A percentile compares a stretch with the other conserved stretches of the same genome.
Conservation (phyloP, 2,113 vertebrate species). For the Prolemur simus region DNA sequence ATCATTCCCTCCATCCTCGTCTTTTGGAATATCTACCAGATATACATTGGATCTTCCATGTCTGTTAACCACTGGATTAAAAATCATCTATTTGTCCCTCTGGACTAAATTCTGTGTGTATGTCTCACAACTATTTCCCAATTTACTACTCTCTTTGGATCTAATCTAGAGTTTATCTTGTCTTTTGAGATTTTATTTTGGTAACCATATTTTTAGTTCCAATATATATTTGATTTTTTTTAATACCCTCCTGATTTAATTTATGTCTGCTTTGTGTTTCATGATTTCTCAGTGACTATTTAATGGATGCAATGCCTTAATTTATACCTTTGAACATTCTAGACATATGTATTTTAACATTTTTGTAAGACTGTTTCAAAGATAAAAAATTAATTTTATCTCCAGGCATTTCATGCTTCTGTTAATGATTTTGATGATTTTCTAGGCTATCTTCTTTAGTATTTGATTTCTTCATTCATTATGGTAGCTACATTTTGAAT, state of each 20-base stretch:
- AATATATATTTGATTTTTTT: background rate
- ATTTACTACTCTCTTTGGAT: background rate
- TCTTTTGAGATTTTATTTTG: slow-evolving; percentile 41
- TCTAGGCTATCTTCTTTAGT: background rate
- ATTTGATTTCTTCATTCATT: background rate
- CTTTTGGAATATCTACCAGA: background rate
- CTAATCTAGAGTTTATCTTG: background rate
- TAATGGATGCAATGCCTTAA: background rate
- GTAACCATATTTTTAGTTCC: background rate
- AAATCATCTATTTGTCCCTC: background rate
- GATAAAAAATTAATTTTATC: background rate
- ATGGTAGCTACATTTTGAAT: background rate
- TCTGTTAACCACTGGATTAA: background rate
- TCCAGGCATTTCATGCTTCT: background rate
- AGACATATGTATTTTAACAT: background rate
- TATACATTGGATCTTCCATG: background rate
- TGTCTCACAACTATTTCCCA: background rate
- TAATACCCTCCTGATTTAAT: background rate
- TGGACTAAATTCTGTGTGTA: background rate
- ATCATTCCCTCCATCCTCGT: background rate
- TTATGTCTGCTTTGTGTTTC: background rate
- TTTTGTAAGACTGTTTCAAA: background rate
- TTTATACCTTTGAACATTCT: background rate
- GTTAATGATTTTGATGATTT: background rate
- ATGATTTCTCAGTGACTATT: background rate